These are phyloP conservation scores for Aphrophora alni DNA, from an alignment of 2,888 invertebrate species.

Conservation along the genomic window DNA sequence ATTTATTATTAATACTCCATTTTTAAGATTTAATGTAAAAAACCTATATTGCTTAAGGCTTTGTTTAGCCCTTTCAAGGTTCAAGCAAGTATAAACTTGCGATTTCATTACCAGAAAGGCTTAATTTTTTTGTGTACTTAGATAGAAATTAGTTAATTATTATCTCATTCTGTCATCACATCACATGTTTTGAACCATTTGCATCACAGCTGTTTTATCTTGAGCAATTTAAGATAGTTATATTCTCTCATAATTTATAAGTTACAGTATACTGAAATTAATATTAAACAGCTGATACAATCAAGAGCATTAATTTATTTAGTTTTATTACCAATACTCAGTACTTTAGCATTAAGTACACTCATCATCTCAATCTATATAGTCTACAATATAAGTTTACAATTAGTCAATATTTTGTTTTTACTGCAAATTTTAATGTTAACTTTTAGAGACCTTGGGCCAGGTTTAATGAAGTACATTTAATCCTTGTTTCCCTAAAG, in stretches of 20 bases:
- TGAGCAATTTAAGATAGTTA: not conserved
- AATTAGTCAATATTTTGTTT: not conserved
- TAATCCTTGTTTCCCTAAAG: no score
- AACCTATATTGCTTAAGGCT: not conserved
- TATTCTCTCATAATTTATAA: not conserved
- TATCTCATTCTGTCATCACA: not conserved
- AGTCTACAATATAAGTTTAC: not conserved
- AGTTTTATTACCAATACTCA: not conserved
- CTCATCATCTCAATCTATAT: not conserved
- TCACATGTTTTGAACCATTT: not conserved
- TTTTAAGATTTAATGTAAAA: not conserved
- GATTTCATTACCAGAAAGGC: not conserved
- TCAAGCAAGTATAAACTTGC: not conserved
- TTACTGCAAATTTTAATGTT: no score
- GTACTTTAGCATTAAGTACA: not conserved
- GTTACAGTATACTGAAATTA: not conserved
- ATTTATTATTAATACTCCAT: not conserved
- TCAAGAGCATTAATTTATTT: not conserved
- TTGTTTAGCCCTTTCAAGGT: not conserved
- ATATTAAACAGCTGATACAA: not conserved
- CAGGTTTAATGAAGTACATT: no score
- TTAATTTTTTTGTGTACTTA: conserved; percentile 9
- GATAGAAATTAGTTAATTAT: not conserved
- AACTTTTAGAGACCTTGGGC: no score
- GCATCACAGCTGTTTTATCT: not conserved